phyloP scores from a whole-genome alignment of 2,113 vertebrate species.

The Asarcornis scutulata region DNA sequence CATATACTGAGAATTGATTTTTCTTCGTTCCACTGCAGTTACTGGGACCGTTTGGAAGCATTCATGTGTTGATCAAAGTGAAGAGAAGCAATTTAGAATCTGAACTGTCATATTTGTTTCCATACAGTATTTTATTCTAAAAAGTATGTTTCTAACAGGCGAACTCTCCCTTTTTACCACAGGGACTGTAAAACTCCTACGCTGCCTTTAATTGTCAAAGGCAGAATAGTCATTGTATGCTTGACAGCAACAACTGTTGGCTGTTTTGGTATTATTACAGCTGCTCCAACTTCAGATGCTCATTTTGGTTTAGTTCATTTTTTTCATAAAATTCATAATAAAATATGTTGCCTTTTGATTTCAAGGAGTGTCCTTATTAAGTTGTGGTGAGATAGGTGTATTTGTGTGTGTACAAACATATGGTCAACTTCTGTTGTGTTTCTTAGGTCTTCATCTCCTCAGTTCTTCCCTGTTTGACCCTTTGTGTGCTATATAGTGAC shows the following conservation, averaged over 20 bases:
- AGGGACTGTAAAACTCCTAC: not conserved
- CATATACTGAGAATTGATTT: not conserved
- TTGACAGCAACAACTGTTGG: not conserved
- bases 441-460: not conserved
- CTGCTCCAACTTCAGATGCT: not conserved
- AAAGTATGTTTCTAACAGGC: not conserved
- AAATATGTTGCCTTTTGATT: not conserved
- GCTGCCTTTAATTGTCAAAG: not conserved
- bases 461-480: not conserved
- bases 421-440: not conserved
- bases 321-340: not conserved
- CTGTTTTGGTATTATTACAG: not conserved
- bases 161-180: not conserved
- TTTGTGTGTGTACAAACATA: not conserved
- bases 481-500: not conserved
- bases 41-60: not conserved
- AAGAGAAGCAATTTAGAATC: not conserved
- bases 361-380: not conserved
- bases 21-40: not conserved
- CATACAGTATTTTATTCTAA: not conserved
- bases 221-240: not conserved
- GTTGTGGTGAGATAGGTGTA: rapidly evolving
- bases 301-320: not conserved
- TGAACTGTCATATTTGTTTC: not conserved
- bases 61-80: not conserved